Conservation (phyloP, 2,888 invertebrate genomes). For the Ectemnius lituratus region DNA sequence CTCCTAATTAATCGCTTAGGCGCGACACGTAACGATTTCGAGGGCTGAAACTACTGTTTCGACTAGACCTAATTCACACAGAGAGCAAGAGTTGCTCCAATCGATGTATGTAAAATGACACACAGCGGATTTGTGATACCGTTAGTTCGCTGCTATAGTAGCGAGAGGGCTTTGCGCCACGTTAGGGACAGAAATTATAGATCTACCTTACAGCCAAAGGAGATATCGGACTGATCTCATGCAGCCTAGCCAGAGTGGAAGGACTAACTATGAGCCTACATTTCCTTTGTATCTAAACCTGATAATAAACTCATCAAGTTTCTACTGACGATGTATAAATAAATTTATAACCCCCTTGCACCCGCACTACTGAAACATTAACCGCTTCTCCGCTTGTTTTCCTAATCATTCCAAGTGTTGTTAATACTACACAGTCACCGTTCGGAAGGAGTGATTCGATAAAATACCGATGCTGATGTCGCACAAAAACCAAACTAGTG, state of each 20-base stretch:
- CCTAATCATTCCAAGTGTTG: constrained; percentile 21
- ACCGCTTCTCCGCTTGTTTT: constrained; percentile 54
- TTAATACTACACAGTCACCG: constrained; percentile 20
- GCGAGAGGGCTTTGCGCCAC: too few relatives aligned
- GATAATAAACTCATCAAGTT: constrained; percentile 73
- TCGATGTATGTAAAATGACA: too few relatives aligned
- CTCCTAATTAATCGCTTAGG: constrained; percentile 2
- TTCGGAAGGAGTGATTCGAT: neutral
- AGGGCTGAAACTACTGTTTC: constrained; percentile 24
- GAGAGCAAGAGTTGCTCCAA: too few relatives aligned
- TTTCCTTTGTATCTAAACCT: constrained; percentile 68
- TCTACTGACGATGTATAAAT: constrained; percentile 66
- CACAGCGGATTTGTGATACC: too few relatives aligned
- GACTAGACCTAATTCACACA: too few relatives aligned
- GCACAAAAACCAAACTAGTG: constrained; percentile 54
- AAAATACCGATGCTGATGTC: too few relatives aligned
- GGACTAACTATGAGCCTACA: constrained; percentile 49
- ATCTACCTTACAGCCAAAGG: too few relatives aligned
- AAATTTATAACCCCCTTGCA: constrained; percentile 60
- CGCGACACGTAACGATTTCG: constrained; percentile 44
- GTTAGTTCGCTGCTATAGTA: too few relatives aligned
- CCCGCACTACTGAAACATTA: constrained; percentile 28
- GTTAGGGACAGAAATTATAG: too few relatives aligned
- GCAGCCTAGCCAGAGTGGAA: constrained; percentile 16
- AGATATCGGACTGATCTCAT: too few relatives aligned